phyloP scores from a whole-genome alignment of 2,113 vertebrate genomes.

The Notarius lentiginosus region DNA sequence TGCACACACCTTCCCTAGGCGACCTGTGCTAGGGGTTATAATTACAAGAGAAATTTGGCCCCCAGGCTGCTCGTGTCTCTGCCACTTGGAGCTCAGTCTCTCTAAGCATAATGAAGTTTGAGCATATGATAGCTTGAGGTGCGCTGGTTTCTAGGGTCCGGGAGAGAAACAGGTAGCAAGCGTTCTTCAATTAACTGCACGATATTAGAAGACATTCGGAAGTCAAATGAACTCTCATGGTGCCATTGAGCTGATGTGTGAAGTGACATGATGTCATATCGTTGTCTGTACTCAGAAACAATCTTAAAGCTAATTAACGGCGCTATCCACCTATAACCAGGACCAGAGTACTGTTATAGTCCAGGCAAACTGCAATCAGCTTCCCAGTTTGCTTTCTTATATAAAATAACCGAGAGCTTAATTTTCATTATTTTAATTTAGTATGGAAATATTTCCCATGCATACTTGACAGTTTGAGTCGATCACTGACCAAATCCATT shows the following conservation, averaged over 20 bases:
- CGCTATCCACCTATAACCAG: not conserved
- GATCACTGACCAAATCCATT: not conserved
- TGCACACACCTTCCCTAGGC: slow-evolving; percentile 27
- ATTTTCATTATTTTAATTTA: not conserved
- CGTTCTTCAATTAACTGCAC: slow-evolving; percentile 64
- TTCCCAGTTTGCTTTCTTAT: not conserved
- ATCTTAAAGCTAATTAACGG: not conserved
- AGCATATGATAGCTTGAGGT: slow-evolving; percentile 54
- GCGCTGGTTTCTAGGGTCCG: slow-evolving; percentile 46
- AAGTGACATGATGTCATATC: not conserved
- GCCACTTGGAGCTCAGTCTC: slow-evolving; percentile 59
- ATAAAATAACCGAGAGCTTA: not conserved
- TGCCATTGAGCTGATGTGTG: not conserved
- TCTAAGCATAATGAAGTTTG: slow-evolving; percentile 61
- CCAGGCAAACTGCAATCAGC: not conserved
- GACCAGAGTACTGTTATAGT: not conserved
- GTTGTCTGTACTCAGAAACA: not conserved
- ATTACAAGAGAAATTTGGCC: slow-evolving; percentile 54
- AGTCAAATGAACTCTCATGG: slow-evolving; percentile 30
- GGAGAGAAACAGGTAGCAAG: slow-evolving; percentile 58
- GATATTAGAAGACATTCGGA: slow-evolving; percentile 43
- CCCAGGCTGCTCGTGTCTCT: slow-evolving; percentile 62
- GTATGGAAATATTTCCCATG: not conserved
- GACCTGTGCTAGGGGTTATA: slow-evolving; percentile 60
- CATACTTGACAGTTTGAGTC: not conserved